phyloP scores from a whole-genome alignment of 1,140 invertebrate species.

The Drosophila nannoptera region DNA sequence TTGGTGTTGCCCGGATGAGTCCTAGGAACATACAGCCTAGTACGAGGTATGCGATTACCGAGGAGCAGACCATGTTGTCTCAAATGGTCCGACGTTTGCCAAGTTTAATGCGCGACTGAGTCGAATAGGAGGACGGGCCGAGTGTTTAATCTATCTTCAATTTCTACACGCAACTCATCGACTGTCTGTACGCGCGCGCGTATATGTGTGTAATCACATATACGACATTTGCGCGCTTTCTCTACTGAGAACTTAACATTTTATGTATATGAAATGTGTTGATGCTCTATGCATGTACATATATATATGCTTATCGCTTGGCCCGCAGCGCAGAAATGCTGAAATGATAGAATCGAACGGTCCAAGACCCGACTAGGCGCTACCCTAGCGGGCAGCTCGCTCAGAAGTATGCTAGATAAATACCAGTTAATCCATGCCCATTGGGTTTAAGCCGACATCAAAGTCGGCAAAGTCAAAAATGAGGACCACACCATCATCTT shows the following conservation, averaged over 20 bases:
- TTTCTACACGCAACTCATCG: slow-evolving; percentile 31
- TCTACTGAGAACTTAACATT: slow-evolving; percentile 51
- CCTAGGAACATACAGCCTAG: slow-evolving; percentile 5
- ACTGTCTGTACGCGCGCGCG: background rate
- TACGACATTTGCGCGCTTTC: slow-evolving; percentile 67
- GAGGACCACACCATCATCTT: too few species aligned
- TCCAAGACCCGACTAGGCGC: background rate
- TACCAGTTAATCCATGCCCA: too few species aligned
- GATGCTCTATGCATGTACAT: slow-evolving; percentile 20
- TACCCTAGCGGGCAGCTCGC: background rate
- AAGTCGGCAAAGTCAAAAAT: too few species aligned
- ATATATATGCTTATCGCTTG: slow-evolving; percentile 55
- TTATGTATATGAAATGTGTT: slow-evolving; percentile 50
- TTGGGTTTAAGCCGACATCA: too few species aligned
- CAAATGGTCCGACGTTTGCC: slow-evolving; percentile 54
- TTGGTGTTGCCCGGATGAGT: slow-evolving; percentile 3
- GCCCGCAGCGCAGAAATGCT: slow-evolving; percentile 33
- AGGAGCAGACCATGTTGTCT: slow-evolving; percentile 2
- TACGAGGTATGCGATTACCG: background rate
- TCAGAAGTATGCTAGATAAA: slow-evolving; percentile 11
- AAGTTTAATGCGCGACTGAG: slow-evolving; percentile 66
- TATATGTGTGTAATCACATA: slow-evolving; percentile 43
- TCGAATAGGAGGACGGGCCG: slow-evolving; percentile 19
- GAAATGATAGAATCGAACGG: slow-evolving; percentile 10
- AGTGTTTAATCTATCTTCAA: slow-evolving; percentile 51